Conservation (phyloP, 1,140 invertebrate genomes). For the Cherax destructor region DNA sequence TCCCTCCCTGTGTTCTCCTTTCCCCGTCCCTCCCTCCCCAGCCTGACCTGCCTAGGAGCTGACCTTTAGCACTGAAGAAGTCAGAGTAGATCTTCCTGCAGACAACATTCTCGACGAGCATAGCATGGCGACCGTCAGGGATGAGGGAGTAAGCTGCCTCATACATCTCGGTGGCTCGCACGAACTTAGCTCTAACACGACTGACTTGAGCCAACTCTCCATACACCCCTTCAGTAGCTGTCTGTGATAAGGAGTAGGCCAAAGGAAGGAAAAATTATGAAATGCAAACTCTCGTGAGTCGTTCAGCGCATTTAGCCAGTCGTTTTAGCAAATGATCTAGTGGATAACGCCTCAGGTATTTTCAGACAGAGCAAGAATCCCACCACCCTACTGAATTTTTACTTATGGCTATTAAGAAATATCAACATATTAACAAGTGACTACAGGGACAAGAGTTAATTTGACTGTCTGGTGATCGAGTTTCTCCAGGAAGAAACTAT, state of each 20-base stretch:
- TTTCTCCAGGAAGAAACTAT: too few relatives aligned
- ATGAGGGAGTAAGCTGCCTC: slow-evolving; percentile 43
- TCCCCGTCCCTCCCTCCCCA: not conserved
- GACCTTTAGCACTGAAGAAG: slow-evolving; percentile 46
- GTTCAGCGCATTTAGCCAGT: too few relatives aligned
- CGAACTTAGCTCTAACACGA: slow-evolving; percentile 9
- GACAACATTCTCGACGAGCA: slow-evolving; percentile 53
- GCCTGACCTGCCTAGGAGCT: not conserved
- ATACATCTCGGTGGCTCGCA: slow-evolving; percentile 47
- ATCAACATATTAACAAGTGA: too few relatives aligned
- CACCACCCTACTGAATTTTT: too few relatives aligned
- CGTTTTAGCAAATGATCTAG: too few relatives aligned
- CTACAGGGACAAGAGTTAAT: too few relatives aligned
- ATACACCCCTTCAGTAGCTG: slow-evolving; percentile 33
- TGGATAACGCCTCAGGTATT: too few relatives aligned
- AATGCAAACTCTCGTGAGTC: too few relatives aligned
- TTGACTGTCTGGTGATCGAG: too few relatives aligned
- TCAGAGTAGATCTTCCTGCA: slow-evolving; percentile 59
- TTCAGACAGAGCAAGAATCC: too few relatives aligned
- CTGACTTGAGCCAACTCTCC: slow-evolving; percentile 17
- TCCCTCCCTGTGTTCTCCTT: not conserved
- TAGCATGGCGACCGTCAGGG: slow-evolving; percentile 35
- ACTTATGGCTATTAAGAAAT: too few relatives aligned
- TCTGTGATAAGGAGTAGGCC: not conserved
- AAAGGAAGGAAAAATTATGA: too few relatives aligned